phyloP scores from a whole-genome alignment of 2,888 invertebrate genomes.

The Suillia variegata region DNA sequence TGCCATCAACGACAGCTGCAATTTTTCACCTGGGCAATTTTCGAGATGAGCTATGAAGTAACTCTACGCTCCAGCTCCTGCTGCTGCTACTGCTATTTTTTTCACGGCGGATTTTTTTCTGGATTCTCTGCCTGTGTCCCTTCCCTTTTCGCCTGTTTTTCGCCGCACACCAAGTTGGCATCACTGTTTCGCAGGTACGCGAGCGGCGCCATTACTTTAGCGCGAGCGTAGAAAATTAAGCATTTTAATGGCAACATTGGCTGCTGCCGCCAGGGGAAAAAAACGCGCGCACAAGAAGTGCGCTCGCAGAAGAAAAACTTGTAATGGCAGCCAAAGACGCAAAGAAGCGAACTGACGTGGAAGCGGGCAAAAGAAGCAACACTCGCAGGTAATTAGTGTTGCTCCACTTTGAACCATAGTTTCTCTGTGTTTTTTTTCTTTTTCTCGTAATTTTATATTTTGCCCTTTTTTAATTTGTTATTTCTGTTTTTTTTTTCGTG shows the following conservation, averaged over 20 bases:
- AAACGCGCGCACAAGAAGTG: not conserved
- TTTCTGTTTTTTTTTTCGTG: too few relatives aligned
- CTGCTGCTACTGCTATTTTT: not conserved
- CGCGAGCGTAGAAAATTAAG: not conserved
- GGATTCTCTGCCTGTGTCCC: not conserved
- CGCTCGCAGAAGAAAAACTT: not conserved
- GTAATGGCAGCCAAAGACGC: not conserved
- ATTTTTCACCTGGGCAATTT: slow-evolving; percentile 59
- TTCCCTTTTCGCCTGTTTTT: not conserved
- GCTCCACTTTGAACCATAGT: slow-evolving; percentile 11
- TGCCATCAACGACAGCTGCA: slow-evolving; percentile 50
- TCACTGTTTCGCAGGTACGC: not conserved
- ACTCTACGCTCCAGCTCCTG: not conserved
- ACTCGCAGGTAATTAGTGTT: slow-evolving; percentile 34
- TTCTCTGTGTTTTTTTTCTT: too few relatives aligned
- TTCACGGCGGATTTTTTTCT: not conserved
- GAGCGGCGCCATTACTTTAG: not conserved
- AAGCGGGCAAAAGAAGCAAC: slow-evolving; percentile 15
- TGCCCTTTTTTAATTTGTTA: too few relatives aligned
- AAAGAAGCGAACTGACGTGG: too few relatives aligned
- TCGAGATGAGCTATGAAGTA: slow-evolving; percentile 45
- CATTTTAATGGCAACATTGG: slow-evolving; percentile 1
- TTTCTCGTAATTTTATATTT: too few relatives aligned
- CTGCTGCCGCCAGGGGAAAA: not conserved
- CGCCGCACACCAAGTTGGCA: too few relatives aligned